Base-by-base conservation (phyloP, 2,888 invertebrate genomes). In the Fabriciana adippe region DNA sequence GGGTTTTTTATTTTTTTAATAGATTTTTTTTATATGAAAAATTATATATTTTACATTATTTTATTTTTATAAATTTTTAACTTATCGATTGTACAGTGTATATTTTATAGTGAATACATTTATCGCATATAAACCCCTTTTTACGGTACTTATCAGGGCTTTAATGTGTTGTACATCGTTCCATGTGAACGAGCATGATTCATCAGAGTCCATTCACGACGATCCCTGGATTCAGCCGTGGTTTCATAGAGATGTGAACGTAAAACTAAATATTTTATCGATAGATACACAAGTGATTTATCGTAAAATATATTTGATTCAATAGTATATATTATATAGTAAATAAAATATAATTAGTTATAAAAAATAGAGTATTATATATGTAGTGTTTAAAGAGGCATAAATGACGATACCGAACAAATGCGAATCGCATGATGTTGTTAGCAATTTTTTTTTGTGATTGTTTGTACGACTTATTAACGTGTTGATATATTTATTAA, bases 151-250 rank as follows among this genome's bases (percentile, higher is more conserved):
- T 75, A 78, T 75, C 78, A 76, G 76, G 78, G 78, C 71, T 76
- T 71, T 83, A 82, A 83, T 81, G 82, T 78, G 81, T 76, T 79
- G 80, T 84, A 81, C 78, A 81, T 82, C 84, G 82, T 89, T 90
- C 83, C 87, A 78, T 78, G 79, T 85, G 87, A 86, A 81, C 79
- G 86, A 77, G 82, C 86, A 84, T 87, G 87, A 89, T 89, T 91
- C 92, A 91, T 92, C 92, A 90, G 83, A 75, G 77, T 81, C 88
- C 87, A 89, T 92, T 92, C 89, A 92, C 84, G 74, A 76, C 82
- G 86, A 87, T 86, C 87, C 80, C 82, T 81, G 84, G 88, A 87
- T 86, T 83, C 81, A 82, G 78, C 71, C 78, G 83, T 77, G 86
- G 85, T 85, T 86, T 84, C 45, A 63, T 87, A 87, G 87, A 69